phyloP scores from a whole-genome alignment of 2,888 invertebrate species.

The Elegia similella region DNA sequence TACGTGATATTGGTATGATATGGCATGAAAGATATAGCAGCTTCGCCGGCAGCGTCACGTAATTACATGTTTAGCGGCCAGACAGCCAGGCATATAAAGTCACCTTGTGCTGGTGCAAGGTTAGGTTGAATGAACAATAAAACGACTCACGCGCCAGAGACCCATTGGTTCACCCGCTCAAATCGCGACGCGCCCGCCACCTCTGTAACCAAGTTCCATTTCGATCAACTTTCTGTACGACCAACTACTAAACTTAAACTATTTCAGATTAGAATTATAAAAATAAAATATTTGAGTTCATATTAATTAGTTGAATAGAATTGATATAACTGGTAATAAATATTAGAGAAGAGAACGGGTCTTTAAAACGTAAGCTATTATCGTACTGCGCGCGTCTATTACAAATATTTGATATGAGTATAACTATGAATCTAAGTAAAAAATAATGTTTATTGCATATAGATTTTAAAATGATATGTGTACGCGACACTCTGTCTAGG shows the following conservation, averaged over 20 bases:
- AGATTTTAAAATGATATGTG: constrained; percentile 55
- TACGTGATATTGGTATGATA: constrained; percentile 5
- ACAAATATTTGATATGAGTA: constrained; percentile 20
- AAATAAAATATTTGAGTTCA: not conserved
- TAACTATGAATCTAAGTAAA: constrained; percentile 38
- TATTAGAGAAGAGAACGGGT: not conserved
- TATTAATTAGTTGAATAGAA: not conserved
- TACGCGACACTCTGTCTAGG: constrained; percentile 21
- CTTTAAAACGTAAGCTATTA: not conserved
- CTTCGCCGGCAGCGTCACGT: constrained; percentile 67
- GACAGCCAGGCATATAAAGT: constrained; percentile 76
- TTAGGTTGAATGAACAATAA: constrained; percentile 75
- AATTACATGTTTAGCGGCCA: constrained; percentile 76
- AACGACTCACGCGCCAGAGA: constrained; percentile 58
- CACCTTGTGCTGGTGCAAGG: constrained; percentile 77
- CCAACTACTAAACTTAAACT: constrained; percentile 1
- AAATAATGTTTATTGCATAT: constrained; percentile 29
- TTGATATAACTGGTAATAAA: not conserved
- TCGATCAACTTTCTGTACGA: constrained; percentile 22
- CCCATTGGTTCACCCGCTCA: constrained; percentile 37
- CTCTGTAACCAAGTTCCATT: constrained; percentile 14
- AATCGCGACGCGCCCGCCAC: constrained; percentile 15
- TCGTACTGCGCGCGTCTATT: constrained; percentile 20
- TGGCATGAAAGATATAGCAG: constrained; percentile 53
- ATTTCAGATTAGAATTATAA: not conserved